Percentiles rank a stretch among this genome's conserved stretches.
Evolutionary conservation across 2,797 vertebrate species (phyloP).

Genomic region (Paedocypris micromegethes): DNA sequence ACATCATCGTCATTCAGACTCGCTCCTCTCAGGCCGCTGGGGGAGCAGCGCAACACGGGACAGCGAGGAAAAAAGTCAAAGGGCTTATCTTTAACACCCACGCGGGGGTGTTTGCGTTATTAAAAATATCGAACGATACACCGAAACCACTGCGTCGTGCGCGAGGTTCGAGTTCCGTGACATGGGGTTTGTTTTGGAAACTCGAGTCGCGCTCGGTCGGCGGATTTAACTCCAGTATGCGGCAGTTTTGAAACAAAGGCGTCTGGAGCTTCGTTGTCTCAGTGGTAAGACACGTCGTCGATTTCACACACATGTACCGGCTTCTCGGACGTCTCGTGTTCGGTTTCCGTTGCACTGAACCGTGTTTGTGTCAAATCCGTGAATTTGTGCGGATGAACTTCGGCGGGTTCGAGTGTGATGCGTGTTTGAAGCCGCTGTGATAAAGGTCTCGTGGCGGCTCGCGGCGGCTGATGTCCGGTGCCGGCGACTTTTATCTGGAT

Average conservation of each 20-base stretch:
- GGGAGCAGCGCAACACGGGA: conserved; percentile 43
- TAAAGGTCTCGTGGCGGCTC: conserved; percentile 28
- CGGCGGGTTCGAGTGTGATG: not conserved
- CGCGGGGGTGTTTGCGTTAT: conserved; percentile 21
- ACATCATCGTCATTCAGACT: conserved; percentile 31
- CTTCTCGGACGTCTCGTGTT: not conserved
- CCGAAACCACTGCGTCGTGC: not conserved
- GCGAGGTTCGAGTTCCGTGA: not conserved
- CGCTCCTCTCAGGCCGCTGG: conserved; percentile 46
- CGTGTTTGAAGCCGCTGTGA: conserved; percentile 8
- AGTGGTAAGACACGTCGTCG: conserved; percentile 37
- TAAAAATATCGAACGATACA: conserved; percentile 1
- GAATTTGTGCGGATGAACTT: too few species aligned
- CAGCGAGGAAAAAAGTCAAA: conserved; percentile 16
- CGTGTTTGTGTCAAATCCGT: too few species aligned
- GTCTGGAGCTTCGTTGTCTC: conserved; percentile 44
- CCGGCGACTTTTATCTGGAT: conserved; percentile 23
- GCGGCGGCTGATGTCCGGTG: conserved; percentile 4
- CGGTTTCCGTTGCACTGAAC: not conserved
- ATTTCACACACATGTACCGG: not conserved
- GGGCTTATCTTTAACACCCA: conserved; percentile 21
- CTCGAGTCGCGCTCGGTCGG: conserved; percentile 26
- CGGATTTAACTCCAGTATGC: conserved; percentile 51
- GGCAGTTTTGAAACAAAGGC: conserved; percentile 57
- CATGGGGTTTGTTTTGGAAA: conserved; percentile 26